phyloP scores from a whole-genome alignment of 2,888 invertebrate species.

The Pachycephus smyrnensis region DNA sequence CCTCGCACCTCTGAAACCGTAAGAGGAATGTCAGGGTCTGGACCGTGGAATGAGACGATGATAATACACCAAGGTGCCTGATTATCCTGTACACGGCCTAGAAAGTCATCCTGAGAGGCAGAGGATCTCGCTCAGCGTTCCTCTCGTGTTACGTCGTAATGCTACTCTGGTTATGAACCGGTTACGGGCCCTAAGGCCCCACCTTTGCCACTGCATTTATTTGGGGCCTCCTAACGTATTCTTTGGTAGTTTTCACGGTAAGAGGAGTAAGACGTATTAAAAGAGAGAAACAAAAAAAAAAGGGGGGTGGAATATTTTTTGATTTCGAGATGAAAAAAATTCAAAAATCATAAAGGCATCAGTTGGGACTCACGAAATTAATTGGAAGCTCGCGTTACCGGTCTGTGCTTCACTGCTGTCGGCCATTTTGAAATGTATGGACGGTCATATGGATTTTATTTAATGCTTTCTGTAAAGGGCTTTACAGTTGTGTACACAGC shows the following conservation, averaged over 20 bases:
- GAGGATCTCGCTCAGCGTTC: neutral
- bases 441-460: neutral
- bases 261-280: neutral
- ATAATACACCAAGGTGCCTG: neutral
- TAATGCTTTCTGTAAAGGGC: neutral
- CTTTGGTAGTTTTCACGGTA: neutral
- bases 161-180: slow-evolving; percentile 18
- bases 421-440: neutral
- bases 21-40: neutral
- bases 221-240: neutral
- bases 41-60: neutral
- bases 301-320: neutral
- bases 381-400: neutral
- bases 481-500: too few relatives aligned
- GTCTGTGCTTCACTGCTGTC: neutral
- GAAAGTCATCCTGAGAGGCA: neutral
- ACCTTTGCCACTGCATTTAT: neutral
- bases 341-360: too few relatives aligned
- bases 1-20: slow-evolving; percentile 1
- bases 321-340: neutral
- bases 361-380: too few relatives aligned
- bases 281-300: neutral
- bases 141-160: slow-evolving; percentile 3
- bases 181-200: slow-evolving; percentile 12
- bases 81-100: neutral